These are phyloP conservation scores for Ceyx erithaca DNA, from an alignment of 2,797 vertebrate species.

Conservation along the genomic window DNA sequence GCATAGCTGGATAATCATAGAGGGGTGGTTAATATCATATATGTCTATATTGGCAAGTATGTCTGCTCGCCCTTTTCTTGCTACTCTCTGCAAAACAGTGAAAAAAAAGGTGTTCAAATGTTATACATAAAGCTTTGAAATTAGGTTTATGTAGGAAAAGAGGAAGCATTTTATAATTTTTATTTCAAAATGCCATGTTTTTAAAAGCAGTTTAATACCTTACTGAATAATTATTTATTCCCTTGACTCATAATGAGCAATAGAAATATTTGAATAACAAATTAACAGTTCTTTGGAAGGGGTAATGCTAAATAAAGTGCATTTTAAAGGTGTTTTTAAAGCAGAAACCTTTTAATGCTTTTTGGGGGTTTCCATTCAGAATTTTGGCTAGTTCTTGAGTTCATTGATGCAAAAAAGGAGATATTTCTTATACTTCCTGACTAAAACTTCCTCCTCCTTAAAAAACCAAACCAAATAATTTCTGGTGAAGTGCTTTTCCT, in stretches of 20 bases:
- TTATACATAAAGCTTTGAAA: neutral
- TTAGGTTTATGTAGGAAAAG: neutral
- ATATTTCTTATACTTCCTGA: neutral
- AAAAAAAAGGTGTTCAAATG: neutral
- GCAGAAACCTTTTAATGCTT: neutral
- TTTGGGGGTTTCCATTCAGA: neutral
- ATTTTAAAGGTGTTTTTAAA: neutral
- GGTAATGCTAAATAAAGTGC: neutral
- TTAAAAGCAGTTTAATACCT: neutral
- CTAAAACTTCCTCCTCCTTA: neutral
- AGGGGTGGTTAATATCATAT: rapidly evolving
- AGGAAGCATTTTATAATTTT: neutral
- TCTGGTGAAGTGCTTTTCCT: neutral
- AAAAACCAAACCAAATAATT: neutral
- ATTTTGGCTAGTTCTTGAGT: neutral
- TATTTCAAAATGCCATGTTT: neutral
- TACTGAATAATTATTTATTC: neutral
- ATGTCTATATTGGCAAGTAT: neutral
- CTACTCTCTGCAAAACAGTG: neutral
- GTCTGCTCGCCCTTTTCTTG: neutral
- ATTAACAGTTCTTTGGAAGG: neutral
- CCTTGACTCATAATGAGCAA: neutral
- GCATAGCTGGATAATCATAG: neutral
- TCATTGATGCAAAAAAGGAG: neutral
- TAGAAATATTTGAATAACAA: neutral